These are phyloP conservation scores for Boleophthalmus pectinirostris DNA, from an alignment of 2,113 vertebrate species.

Conservation along the genomic window DNA sequence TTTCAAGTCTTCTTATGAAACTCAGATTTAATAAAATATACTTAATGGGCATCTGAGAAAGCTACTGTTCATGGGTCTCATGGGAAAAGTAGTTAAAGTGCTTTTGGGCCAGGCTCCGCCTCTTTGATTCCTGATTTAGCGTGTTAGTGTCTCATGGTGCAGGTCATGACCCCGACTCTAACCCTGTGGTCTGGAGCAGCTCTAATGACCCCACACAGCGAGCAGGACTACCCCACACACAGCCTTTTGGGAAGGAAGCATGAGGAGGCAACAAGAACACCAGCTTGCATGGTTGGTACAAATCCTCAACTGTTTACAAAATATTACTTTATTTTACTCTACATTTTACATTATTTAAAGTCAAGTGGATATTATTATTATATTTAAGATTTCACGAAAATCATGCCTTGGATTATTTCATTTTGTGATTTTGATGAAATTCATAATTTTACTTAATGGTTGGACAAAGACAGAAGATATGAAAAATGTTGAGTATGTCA, in stretches of 20 bases:
- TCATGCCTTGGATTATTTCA: no score
- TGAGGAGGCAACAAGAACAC: background rate
- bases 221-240: slow-evolving; percentile 7
- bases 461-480: no score
- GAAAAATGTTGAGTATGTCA: no score
- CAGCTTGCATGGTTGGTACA: background rate
- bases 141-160: background rate
- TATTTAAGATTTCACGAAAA: no score
- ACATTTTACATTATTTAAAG: no score
- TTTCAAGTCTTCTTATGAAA: background rate
- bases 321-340: no score
- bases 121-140: background rate
- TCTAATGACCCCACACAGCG: background rate
- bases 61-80: slow-evolving; percentile 8
- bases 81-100: background rate
- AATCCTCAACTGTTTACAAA: background rate
- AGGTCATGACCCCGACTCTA: background rate
- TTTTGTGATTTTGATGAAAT: no score
- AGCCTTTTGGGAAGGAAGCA: slow-evolving; percentile 12
- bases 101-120: background rate
- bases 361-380: no score
- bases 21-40: slow-evolving; percentile 49
- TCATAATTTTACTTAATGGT: no score
- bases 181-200: background rate
- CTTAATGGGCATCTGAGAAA: slow-evolving; percentile 65